Conservation (phyloP, 1,140 invertebrate genomes). For the Aphidius gifuensis region DNA sequence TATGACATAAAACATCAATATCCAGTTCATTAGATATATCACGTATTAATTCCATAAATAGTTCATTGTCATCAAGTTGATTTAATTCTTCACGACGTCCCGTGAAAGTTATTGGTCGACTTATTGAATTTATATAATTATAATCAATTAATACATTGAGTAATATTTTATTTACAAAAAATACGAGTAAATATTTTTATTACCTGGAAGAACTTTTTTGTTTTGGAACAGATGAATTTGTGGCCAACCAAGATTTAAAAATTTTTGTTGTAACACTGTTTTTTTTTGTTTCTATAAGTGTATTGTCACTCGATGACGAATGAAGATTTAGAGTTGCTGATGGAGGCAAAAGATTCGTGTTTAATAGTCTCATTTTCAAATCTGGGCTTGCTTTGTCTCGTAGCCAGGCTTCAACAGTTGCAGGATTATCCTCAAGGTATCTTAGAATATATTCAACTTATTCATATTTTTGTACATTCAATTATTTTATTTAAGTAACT, state of each 20-base stretch:
- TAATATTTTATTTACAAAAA: not conserved
- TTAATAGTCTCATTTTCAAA: constrained; percentile 54
- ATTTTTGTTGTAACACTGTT: constrained; percentile 81
- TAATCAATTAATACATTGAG: not conserved
- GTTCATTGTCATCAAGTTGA: constrained; percentile 72
- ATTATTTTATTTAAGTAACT: not conserved
- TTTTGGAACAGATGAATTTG: constrained; percentile 59
- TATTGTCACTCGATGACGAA: constrained; percentile 47
- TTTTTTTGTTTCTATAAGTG: constrained; percentile 48
- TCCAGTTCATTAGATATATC: constrained; percentile 92
- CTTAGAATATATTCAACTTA: constrained; percentile 27
- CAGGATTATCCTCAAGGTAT: constrained; percentile 60
- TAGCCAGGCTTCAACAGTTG: constrained; percentile 67
- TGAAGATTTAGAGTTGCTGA: constrained; percentile 51
- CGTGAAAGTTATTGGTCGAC: constrained; percentile 39
- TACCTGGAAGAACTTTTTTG: constrained; percentile 61
- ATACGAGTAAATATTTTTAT: constrained; percentile 23
- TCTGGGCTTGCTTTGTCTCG: constrained; percentile 68
- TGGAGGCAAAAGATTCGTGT: constrained; percentile 40
- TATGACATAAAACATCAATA: constrained; percentile 89
- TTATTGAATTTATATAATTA: constrained; percentile 14
- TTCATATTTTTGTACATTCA: not conserved
- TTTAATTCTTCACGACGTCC: constrained; percentile 59
- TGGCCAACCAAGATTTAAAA: constrained; percentile 77
- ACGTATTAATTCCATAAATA: constrained; percentile 90